phyloP scores from a whole-genome alignment of 2,797 vertebrate genomes.

The Adelosebastes latens region DNA sequence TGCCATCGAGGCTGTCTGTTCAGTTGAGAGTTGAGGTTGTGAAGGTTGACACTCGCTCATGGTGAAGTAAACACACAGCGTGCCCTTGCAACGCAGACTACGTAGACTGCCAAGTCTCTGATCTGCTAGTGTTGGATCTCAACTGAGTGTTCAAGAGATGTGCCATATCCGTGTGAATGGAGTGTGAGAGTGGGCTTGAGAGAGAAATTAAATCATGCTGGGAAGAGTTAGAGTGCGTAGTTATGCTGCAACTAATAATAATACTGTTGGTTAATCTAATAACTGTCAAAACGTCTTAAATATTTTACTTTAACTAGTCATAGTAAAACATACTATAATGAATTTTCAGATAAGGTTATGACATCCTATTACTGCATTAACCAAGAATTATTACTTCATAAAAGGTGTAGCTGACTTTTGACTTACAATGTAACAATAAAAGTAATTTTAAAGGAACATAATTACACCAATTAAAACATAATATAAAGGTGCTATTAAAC shows the following conservation, averaged over 20 bases:
- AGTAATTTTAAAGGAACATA: not conserved
- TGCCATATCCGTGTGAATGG: slow-evolving; percentile 32
- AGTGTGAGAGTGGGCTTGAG: slow-evolving; percentile 11
- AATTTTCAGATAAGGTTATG: not conserved
- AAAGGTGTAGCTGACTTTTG: not conserved
- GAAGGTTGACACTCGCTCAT: slow-evolving; percentile 70
- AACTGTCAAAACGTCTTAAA: not conserved
- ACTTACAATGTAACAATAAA: not conserved
- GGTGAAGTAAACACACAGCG: slow-evolving; percentile 72
- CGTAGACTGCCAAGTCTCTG: slow-evolving; percentile 59
- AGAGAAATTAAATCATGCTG: slow-evolving; percentile 15
- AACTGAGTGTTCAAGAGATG: slow-evolving; percentile 42
- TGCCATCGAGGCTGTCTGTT: slow-evolving; percentile 69
- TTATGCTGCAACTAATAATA: not conserved
- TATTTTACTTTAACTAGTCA: not conserved
- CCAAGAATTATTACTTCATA: not conserved
- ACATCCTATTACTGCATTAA: not conserved
- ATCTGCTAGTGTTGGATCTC: slow-evolving; percentile 46
- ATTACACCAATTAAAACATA: slow-evolving; percentile 2
- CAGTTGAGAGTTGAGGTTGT: slow-evolving; percentile 63
- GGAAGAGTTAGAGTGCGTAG: not conserved
- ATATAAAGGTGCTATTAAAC: not conserved
- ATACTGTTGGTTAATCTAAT: not conserved
- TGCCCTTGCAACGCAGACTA: slow-evolving; percentile 52
- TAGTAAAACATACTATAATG: not conserved